Evolutionary conservation across 1,140 invertebrate species (phyloP), one percentile per base, ranked within the genome.

Genomic region (Euborellia annulipes): DNA sequence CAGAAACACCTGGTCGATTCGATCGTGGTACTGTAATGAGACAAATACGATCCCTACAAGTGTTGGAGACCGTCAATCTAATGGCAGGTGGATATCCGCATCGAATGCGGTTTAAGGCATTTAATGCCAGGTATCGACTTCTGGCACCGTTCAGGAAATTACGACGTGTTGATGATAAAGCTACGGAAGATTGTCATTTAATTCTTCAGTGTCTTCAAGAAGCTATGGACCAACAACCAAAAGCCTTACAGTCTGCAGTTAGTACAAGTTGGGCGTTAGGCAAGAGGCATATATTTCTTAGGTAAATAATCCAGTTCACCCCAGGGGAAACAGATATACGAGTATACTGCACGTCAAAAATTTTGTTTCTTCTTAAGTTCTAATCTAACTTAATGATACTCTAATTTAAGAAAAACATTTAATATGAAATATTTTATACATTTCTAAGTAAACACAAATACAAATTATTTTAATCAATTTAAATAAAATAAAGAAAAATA

Each of bases 41-140:
- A 52, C 84, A 95, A 69, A 83, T 94, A 47, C 70, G 88, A 21
- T 86, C 89, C 1, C 68, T 95, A 22, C 90, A 94, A 67, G 79
- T 93, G n/a, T 65, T 93, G 17, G 89, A 94, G 67, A 94, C 91
- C 20, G 87, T 92, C 14, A 91, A 92, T 62, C 64, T 95, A 22
- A 94, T 94, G 89, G 88, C 89, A 14, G 80, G 80, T 51, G 82
- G 89, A 8, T 91, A 87, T 62, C 89, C 90, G 4, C 90, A 95
- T 64, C 73, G 91, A 50, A 92, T 94, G 86, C 72, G 89, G 20
- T 94, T 92, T 62, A 90, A 89, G 62, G 85, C 85, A n/a, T 95
- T 95, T 64, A 85, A 85, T 59, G 69, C 75, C 1, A 71, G 89
- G 18, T 94, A 94, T 62, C 71, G 81, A 47, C 69, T 87, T 50